phyloP scores from a whole-genome alignment of 2,797 vertebrate species.

The Cirrhinus molitorella region DNA sequence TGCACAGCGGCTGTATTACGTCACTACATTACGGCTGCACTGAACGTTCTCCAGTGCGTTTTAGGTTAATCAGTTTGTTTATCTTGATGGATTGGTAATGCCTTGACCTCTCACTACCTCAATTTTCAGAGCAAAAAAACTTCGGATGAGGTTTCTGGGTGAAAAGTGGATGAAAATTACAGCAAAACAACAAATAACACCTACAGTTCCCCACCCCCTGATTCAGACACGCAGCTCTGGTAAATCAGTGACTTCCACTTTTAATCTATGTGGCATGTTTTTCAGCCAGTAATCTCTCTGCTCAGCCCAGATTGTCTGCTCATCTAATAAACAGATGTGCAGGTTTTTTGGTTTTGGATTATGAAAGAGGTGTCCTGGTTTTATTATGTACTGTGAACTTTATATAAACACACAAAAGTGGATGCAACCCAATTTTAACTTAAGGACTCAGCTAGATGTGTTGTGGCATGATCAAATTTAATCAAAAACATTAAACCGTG shows the following conservation, averaged over 20 bases:
- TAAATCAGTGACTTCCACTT: slow-evolving; percentile 3
- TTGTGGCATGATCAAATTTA: not conserved
- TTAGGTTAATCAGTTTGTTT: slow-evolving; percentile 30
- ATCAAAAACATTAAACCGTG: not conserved
- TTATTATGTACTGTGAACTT: not conserved
- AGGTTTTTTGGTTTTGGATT: slow-evolving; percentile 4
- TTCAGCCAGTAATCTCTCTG: slow-evolving; percentile 40
- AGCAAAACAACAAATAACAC: not conserved
- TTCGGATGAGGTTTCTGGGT: not conserved
- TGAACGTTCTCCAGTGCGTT: slow-evolving; percentile 19
- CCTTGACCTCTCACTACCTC: not conserved
- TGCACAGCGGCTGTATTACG: slow-evolving; percentile 20
- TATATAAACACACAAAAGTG: not conserved
- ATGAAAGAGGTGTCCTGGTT: slow-evolving; percentile 33
- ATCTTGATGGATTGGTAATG: slow-evolving; percentile 14
- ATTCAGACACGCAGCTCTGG: not conserved
- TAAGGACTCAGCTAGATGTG: not conserved
- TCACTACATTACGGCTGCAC: slow-evolving; percentile 10
- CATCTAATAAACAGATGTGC: slow-evolving; percentile 40
- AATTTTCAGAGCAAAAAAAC: not conserved
- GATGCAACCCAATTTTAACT: not conserved
- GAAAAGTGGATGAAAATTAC: not conserved
- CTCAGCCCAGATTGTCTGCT: slow-evolving; percentile 25
- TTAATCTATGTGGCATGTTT: slow-evolving; percentile 41
- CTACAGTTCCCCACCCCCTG: not conserved